Conservation (phyloP, 2,113 vertebrate genomes). For the Mionectes macconnelli region DNA sequence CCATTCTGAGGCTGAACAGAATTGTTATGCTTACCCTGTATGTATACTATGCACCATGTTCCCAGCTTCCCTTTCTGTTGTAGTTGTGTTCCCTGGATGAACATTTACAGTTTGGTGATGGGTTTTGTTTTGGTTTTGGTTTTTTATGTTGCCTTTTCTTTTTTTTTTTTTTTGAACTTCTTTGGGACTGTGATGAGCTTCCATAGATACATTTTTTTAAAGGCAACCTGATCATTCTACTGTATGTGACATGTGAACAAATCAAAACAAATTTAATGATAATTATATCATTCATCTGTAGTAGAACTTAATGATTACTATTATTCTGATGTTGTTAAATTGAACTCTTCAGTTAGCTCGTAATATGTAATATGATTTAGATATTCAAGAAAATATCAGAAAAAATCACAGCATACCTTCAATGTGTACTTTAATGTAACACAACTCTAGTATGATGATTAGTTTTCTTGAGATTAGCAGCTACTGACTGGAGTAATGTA, state of each 20-base stretch:
- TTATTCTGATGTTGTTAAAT: not conserved
- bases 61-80: not conserved
- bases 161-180: not conserved
- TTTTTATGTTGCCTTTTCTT: not conserved
- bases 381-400: not conserved
- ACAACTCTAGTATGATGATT: not conserved
- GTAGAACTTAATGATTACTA: not conserved
- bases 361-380: not conserved
- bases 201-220: not conserved
- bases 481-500: not conserved
- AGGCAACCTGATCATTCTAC: not conserved
- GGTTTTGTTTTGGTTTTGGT: not conserved
- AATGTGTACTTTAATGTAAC: not conserved
- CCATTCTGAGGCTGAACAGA: not conserved
- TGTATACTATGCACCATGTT: not conserved
- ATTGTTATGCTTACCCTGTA: not conserved
- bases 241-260: not conserved
- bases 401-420: not conserved
- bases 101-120: not conserved
- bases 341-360: not conserved
- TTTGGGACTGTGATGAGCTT: not conserved
- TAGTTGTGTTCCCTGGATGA: not conserved
- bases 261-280: not conserved
- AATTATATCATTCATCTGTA: not conserved
- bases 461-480: slow-evolving; percentile 17